phyloP scores from a whole-genome alignment of 2,113 vertebrate species.

The Orycteropus afer region DNA sequence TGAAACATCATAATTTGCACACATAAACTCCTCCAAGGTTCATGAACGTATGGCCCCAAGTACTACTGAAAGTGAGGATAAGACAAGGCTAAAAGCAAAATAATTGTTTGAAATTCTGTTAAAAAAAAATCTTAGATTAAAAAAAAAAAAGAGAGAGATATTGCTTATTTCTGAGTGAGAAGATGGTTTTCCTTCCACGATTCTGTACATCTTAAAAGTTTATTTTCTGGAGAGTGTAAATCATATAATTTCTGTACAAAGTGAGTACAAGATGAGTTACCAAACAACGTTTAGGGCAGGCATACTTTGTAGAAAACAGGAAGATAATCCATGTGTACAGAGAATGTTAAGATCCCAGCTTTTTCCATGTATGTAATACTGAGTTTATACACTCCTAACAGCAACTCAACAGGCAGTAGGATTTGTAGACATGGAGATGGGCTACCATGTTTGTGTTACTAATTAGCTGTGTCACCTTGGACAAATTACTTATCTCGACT shows the following conservation, averaged over 20 bases:
- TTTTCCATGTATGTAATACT: background rate
- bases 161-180: background rate
- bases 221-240: background rate
- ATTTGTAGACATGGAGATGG: accelerated
- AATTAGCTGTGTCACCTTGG: background rate
- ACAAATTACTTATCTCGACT: background rate
- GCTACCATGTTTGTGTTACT: background rate
- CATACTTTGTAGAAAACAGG: background rate
- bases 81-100: too few relatives aligned
- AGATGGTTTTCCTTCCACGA: background rate
- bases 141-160: too few relatives aligned
- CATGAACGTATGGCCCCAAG: background rate
- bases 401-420: background rate
- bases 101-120: background rate
- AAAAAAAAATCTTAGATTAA: background rate
- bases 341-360: background rate
- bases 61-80: background rate
- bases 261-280: background rate
- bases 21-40: background rate
- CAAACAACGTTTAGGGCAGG: background rate
- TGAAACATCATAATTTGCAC: background rate
- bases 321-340: background rate
- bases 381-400: background rate
- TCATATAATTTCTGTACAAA: background rate
- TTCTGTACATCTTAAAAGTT: background rate